Percentiles rank a stretch among this genome's conserved stretches.
phyloP scores from a whole-genome alignment of 92 coral and sea anemone species.

The Palythoa caribaeorum region DNA sequence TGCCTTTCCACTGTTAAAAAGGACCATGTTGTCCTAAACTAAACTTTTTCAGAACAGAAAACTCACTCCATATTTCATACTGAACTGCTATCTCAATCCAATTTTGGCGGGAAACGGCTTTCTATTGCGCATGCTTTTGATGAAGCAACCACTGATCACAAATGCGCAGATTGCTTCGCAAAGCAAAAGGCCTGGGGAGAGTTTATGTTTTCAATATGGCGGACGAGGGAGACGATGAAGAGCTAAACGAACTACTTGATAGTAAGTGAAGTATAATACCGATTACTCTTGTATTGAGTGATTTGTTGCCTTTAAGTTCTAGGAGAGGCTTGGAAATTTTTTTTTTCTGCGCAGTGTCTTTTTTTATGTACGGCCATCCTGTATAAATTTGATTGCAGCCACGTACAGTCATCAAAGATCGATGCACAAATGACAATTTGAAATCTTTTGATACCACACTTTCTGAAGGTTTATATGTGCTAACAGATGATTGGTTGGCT shows the following conservation, averaged over 20 bases:
- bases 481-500: too few relatives aligned
- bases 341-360: neutral
- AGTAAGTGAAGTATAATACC: constrained; percentile 66
- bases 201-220: constrained; percentile 75
- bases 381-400: neutral
- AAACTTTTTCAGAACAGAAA: neutral
- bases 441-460: too few relatives aligned
- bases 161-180: neutral
- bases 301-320: neutral
- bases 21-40: neutral
- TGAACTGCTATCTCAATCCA: neutral
- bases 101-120: constrained; percentile 40
- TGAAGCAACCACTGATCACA: neutral
- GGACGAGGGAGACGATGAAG: constrained; percentile 82
- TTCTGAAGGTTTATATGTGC: too few relatives aligned
- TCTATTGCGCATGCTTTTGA: neutral
- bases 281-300: neutral
- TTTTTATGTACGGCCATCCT: neutral
- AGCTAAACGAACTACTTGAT: constrained; percentile 87
- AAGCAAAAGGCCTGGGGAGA: constrained; percentile 18
- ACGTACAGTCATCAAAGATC: neutral
- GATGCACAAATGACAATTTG: too few relatives aligned
- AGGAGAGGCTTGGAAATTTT: neutral
- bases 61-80: neutral
- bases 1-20: constrained; percentile 41